Percentiles rank a stretch among this genome's conserved stretches.
Conservation (phyloP, 2,797 vertebrate genomes). For the Leucoraja ocellata region DNA sequence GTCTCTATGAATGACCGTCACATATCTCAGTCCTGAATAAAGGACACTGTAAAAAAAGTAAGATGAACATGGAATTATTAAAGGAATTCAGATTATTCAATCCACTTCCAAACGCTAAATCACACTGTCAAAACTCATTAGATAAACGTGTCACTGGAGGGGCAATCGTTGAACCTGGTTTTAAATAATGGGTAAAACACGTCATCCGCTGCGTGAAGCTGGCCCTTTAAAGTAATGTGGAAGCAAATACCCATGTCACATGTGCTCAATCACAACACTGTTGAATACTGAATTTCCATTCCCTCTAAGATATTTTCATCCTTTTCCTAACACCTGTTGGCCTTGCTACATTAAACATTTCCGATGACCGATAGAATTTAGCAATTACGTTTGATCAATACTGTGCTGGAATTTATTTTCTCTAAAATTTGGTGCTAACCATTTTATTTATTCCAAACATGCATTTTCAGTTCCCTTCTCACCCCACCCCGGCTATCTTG, state of each 20-base stretch:
- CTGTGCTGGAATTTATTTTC: background rate
- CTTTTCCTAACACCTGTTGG: background rate
- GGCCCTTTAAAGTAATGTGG: background rate
- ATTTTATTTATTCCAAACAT: background rate
- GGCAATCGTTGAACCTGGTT: background rate
- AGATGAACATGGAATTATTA: background rate
- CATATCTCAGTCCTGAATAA: background rate
- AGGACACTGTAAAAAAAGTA: background rate
- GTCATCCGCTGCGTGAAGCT: background rate
- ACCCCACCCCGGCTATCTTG: background rate
- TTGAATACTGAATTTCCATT: background rate
- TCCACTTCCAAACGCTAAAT: background rate
- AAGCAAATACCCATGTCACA: background rate
- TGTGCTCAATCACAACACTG: no score
- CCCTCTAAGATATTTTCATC: background rate
- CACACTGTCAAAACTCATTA: background rate
- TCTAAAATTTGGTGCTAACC: background rate
- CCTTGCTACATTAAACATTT: background rate
- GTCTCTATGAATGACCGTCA: background rate
- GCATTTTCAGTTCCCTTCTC: background rate
- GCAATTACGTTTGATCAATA: background rate
- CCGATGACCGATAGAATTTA: background rate
- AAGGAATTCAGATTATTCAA: background rate
- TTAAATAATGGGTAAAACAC: background rate
- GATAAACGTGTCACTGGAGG: background rate